Percentiles rank a stretch among this genome's conserved stretches.
phyloP scores from a whole-genome alignment of 2,113 vertebrate species.

The Silurus glanis region DNA sequence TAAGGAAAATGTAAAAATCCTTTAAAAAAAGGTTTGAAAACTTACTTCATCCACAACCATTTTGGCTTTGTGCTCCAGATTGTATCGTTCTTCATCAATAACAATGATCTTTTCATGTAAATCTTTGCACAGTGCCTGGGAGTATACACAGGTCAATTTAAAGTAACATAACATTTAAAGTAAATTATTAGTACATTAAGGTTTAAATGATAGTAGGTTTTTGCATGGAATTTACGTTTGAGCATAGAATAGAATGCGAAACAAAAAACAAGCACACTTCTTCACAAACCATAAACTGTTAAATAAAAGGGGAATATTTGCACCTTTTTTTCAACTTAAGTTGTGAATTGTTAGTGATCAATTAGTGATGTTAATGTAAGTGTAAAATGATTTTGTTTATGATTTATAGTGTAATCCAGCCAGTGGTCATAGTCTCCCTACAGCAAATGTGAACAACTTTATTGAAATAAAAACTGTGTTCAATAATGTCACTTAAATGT shows the following conservation, averaged over 20 bases:
- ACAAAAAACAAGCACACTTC: background rate
- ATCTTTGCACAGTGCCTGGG: conserved; percentile 83
- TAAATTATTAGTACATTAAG: background rate
- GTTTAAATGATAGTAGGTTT: background rate
- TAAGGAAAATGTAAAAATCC: background rate
- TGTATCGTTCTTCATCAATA: conserved; percentile 91
- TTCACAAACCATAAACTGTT: background rate
- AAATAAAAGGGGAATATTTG: background rate
- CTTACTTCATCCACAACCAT: conserved; percentile 88
- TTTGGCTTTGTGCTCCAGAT: conserved; percentile 84
- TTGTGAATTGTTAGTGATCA: background rate
- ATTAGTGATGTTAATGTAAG: background rate
- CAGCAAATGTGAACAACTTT: background rate
- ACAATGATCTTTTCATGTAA: conserved; percentile 82
- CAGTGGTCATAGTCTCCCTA: background rate
- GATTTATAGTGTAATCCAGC: background rate
- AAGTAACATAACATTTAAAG: background rate
- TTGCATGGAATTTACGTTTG: background rate
- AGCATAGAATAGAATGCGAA: background rate
- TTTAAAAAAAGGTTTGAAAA: no score
- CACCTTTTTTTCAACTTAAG: background rate
- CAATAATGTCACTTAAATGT: background rate
- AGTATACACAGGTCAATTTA: background rate
- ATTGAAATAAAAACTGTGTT: background rate
- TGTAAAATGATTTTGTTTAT: no score